A percentile compares a stretch with the other conserved stretches of the same genome.
Evolutionary conservation across 2,113 vertebrate genomes (phyloP).

Genomic region (Herpetotheres cachinnans): DNA sequence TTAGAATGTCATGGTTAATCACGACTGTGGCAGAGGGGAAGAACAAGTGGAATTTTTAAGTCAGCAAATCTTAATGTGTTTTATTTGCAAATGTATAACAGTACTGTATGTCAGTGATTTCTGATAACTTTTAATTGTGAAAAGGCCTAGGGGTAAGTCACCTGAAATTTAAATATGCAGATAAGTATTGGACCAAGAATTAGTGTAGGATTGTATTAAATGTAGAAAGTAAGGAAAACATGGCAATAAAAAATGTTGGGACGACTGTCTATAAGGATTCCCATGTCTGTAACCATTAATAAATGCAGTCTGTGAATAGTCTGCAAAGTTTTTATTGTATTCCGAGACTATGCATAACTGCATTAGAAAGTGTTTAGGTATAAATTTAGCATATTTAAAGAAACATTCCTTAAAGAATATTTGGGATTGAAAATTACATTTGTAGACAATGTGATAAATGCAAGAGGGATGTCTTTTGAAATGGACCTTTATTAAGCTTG

Average conservation of each 20-base stretch:
- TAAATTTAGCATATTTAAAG: background rate
- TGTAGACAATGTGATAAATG: background rate
- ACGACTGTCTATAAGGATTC: background rate
- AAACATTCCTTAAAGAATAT: background rate
- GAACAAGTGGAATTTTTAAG: background rate
- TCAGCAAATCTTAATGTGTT: background rate
- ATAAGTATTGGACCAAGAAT: background rate
- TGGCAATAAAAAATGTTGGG: background rate
- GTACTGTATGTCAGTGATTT: background rate
- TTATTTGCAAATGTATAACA: background rate
- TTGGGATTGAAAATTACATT: background rate
- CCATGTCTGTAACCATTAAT: background rate
- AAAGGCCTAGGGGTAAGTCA: background rate
- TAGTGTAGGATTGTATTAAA: background rate
- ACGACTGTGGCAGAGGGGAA: background rate
- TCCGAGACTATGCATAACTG: background rate
- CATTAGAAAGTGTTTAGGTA: background rate
- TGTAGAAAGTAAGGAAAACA: background rate
- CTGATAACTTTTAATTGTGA: background rate
- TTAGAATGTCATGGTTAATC: background rate
- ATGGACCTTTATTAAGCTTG: conserved; percentile 28
- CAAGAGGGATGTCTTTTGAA: background rate
- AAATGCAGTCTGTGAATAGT: background rate
- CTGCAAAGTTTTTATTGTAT: background rate
- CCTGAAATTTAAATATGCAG: background rate